Percentiles rank a stretch among this genome's conserved stretches.
Conservation (phyloP, 2,888 invertebrate genomes). For the Caenorhabditis virilis region DNA sequence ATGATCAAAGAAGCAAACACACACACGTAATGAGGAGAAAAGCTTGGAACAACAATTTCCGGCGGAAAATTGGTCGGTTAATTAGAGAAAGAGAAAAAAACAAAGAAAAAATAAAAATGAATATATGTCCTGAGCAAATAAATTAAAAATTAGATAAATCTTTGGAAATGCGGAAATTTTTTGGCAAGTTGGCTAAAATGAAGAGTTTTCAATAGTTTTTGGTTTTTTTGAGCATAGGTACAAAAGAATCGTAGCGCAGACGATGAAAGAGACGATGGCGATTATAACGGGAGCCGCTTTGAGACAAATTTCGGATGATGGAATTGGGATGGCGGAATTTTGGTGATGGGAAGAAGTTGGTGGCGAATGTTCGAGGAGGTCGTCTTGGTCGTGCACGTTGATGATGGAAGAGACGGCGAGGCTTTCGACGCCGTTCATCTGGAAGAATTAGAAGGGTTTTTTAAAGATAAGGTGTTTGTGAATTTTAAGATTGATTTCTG, state of each 20-base stretch:
- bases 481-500: too few relatives aligned
- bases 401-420: slow-evolving; percentile 35
- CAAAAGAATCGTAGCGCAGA: slow-evolving; percentile 18
- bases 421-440: slow-evolving; percentile 34
- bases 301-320: slow-evolving; percentile 14
- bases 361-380: slow-evolving; percentile 1
- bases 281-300: slow-evolving; percentile 28
- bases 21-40: slow-evolving; percentile 9
- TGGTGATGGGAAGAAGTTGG: slow-evolving; percentile 25
- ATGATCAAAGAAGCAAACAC: too few relatives aligned
- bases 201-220: background rate
- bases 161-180: too few relatives aligned
- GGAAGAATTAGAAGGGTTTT: too few relatives aligned
- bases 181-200: background rate
- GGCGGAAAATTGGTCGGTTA: background rate
- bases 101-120: background rate
- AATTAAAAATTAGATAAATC: background rate
- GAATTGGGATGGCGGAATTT: slow-evolving; percentile 10
- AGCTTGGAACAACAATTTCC: background rate
- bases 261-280: slow-evolving; percentile 18
- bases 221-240: slow-evolving; percentile 31
- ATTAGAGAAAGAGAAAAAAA: background rate
- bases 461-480: background rate
- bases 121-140: too few relatives aligned
- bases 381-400: slow-evolving; percentile 22